phyloP scores from a whole-genome alignment of 2,888 invertebrate species.

The Gortyna flavago region DNA sequence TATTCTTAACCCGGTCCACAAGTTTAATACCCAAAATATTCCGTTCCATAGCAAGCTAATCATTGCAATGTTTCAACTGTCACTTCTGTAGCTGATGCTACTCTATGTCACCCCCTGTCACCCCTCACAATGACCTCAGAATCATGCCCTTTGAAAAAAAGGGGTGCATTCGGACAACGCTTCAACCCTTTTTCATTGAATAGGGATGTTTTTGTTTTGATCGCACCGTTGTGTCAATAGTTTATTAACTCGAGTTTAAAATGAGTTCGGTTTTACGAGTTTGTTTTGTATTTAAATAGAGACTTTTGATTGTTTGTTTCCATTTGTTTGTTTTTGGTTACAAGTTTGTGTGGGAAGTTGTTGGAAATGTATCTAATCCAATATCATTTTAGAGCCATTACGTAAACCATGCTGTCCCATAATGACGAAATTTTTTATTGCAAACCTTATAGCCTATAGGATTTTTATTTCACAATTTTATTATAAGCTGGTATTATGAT shows the following conservation, averaged over 20 bases:
- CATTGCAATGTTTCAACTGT: constrained; percentile 13
- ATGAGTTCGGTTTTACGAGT: constrained; percentile 53
- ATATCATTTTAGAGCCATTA: neutral
- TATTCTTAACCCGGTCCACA: no score
- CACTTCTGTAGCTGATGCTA: constrained; percentile 23
- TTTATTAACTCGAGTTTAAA: constrained; percentile 60
- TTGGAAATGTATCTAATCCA: constrained; percentile 16
- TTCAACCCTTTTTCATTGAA: constrained; percentile 52
- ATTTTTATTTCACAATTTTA: neutral
- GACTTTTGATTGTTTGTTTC: constrained; percentile 45
- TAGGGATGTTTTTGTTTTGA: constrained; percentile 63
- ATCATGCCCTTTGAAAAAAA: constrained; percentile 67
- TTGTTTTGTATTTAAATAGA: constrained; percentile 53
- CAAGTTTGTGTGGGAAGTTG: constrained; percentile 28
- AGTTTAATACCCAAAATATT: no score
- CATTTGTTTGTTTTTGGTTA: constrained; percentile 34
- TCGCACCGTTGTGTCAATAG: constrained; percentile 63
- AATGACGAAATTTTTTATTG: neutral
- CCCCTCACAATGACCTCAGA: constrained; percentile 67
- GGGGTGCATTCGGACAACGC: constrained; percentile 56
- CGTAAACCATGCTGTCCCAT: neutral
- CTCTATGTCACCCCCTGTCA: constrained; percentile 20
- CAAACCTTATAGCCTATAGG: neutral
- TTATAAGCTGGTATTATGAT: neutral
- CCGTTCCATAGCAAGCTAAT: neutral